These are phyloP conservation scores for Trissolcus japonicus DNA, from an alignment of 2,888 invertebrate species.

Conservation along the genomic window DNA sequence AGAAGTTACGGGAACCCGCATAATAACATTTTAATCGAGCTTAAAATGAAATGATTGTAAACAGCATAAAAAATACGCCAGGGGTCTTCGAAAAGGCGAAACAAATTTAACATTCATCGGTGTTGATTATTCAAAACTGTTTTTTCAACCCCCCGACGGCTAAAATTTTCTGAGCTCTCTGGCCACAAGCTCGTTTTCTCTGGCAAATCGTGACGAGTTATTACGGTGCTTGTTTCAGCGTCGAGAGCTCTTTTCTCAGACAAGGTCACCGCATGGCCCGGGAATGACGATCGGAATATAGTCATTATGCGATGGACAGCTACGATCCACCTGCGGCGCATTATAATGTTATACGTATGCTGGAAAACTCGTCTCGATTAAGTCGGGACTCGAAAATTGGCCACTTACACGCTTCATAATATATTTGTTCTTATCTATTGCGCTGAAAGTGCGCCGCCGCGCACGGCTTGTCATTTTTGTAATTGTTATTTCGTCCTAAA, in stretches of 20 bases:
- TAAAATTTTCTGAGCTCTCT: conserved; percentile 30
- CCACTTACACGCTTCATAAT: conserved; percentile 51
- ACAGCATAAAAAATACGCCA: neutral
- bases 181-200: conserved; percentile 51
- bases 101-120: conserved; percentile 31
- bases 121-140: conserved; percentile 38
- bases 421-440: conserved; percentile 45
- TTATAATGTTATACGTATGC: conserved; percentile 45
- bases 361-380: conserved; percentile 54
- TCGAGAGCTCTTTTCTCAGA: conserved; percentile 51
- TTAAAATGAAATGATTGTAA: conserved; percentile 14
- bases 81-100: neutral
- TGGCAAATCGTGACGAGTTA: conserved; percentile 52
- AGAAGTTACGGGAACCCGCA: conserved; percentile 32
- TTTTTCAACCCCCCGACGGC: conserved; percentile 33
- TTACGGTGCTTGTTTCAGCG: conserved; percentile 49
- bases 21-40: conserved; percentile 39
- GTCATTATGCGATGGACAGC: conserved; percentile 59
- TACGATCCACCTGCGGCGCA: conserved; percentile 57
- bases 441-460: conserved; percentile 22
- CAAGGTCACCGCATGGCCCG: conserved; percentile 56
- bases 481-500: conserved; percentile 45
- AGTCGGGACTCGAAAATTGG: conserved; percentile 48
- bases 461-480: conserved; percentile 46
- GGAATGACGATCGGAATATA: conserved; percentile 60